Percentiles rank a stretch among this genome's conserved stretches.
These are phyloP conservation scores for Thripadectes ignobilis DNA, from an alignment of 2,797 vertebrate species.

Conservation along the genomic window DNA sequence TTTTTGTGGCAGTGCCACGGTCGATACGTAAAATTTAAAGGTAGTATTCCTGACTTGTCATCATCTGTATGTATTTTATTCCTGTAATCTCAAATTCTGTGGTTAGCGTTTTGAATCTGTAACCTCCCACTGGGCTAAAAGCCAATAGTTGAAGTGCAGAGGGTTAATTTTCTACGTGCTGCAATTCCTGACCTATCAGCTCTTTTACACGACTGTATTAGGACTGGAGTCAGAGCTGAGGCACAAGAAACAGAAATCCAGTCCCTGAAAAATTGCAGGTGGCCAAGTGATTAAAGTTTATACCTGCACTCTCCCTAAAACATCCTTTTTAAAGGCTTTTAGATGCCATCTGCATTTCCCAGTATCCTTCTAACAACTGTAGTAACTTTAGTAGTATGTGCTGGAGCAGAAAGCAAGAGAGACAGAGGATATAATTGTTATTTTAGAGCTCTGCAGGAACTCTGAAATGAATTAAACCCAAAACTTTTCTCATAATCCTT, in stretches of 20 bases:
- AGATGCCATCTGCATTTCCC: background rate
- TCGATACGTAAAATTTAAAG: rapidly evolving
- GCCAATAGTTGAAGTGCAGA: background rate
- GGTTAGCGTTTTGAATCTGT: background rate
- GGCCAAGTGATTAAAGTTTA: background rate
- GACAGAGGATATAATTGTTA: rapidly evolving
- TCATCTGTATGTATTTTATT: background rate
- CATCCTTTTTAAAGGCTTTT: background rate
- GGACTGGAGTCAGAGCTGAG: background rate
- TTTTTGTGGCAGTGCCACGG: background rate
- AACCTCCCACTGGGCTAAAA: background rate
- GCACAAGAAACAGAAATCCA: background rate
- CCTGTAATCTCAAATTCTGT: rapidly evolving
- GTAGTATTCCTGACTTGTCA: background rate
- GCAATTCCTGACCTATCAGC: background rate
- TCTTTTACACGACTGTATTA: background rate
- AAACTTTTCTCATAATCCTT: no score
- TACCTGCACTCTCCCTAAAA: background rate
- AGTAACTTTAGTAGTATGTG: background rate
- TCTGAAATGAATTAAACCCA: background rate
- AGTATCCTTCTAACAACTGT: background rate
- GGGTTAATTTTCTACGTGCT: background rate
- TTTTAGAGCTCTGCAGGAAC: background rate
- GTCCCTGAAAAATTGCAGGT: background rate
- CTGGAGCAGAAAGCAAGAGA: background rate